Evolutionary conservation across 2,113 vertebrate species (phyloP).

Genomic region (Paramormyrops kingsleyae): DNA sequence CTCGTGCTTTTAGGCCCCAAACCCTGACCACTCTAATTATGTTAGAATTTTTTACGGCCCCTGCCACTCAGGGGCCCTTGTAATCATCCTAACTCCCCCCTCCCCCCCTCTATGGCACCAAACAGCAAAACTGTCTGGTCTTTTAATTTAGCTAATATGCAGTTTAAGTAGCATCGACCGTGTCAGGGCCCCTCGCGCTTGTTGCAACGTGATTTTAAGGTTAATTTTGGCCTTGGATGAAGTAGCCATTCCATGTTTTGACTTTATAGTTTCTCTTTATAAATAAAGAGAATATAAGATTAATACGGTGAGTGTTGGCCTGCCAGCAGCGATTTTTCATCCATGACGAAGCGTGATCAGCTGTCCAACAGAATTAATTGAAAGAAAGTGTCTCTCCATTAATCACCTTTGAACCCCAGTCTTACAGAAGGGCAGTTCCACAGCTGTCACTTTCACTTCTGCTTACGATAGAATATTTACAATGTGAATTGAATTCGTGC

Average conservation of each 20-base stretch:
- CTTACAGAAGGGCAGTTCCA: background rate
- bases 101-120: too few species aligned
- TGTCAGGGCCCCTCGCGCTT: background rate
- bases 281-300: background rate
- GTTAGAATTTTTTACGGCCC: background rate
- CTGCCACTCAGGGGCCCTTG: background rate
- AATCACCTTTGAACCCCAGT: background rate
- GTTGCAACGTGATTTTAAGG: background rate
- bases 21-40: background rate
- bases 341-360: background rate
- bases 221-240: background rate
- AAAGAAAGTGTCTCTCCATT: background rate
- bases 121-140: background rate
- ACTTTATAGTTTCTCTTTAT: background rate
- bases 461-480: background rate
- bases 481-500: background rate
- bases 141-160: background rate
- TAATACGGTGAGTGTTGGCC: background rate
- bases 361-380: background rate
- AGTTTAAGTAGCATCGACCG: background rate
- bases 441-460: background rate
- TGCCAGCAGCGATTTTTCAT: background rate
- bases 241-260: background rate
- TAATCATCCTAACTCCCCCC: too few species aligned
- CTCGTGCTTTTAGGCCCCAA: background rate